phyloP scores from a whole-genome alignment of 2,113 vertebrate species.

The Gallinago paraguaiae region DNA sequence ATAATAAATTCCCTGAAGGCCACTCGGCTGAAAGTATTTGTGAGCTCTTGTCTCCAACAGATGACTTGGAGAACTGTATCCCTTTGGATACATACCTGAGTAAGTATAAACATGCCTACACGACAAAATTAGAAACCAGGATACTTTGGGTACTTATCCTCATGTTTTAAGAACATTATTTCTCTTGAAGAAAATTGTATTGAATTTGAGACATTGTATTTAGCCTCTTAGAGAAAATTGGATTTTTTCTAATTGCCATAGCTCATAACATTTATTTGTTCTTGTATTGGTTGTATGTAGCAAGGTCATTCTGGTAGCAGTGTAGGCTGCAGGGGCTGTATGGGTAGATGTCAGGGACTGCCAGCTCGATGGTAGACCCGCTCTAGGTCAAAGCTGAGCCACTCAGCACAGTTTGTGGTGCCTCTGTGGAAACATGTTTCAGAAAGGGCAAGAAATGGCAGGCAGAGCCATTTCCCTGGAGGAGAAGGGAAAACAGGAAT shows the following conservation, averaged over 20 bases:
- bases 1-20: slow-evolving; percentile 88
- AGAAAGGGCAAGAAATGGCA: neutral
- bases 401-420: neutral
- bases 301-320: neutral
- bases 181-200: neutral
- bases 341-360: neutral
- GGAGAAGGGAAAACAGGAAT: neutral
- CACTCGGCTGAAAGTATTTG: slow-evolving; percentile 95
- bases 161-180: neutral
- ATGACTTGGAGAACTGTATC: slow-evolving; percentile 92
- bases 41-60: slow-evolving; percentile 90
- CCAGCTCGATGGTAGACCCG: rapidly evolving
- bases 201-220: neutral
- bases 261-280: neutral
- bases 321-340: neutral
- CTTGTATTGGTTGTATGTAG: neutral
- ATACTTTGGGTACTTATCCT: neutral
- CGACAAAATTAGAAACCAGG: neutral
- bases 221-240: neutral
- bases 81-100: slow-evolving; percentile 92
- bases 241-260: neutral
- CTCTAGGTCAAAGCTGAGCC: neutral
- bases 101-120: slow-evolving; percentile 71
- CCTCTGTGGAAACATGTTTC: neutral
- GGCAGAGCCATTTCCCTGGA: neutral